A percentile compares a stretch with the other conserved stretches of the same genome.
These are phyloP conservation scores for Polia nebulosa DNA, from an alignment of 2,888 invertebrate species.

Conservation along the genomic window DNA sequence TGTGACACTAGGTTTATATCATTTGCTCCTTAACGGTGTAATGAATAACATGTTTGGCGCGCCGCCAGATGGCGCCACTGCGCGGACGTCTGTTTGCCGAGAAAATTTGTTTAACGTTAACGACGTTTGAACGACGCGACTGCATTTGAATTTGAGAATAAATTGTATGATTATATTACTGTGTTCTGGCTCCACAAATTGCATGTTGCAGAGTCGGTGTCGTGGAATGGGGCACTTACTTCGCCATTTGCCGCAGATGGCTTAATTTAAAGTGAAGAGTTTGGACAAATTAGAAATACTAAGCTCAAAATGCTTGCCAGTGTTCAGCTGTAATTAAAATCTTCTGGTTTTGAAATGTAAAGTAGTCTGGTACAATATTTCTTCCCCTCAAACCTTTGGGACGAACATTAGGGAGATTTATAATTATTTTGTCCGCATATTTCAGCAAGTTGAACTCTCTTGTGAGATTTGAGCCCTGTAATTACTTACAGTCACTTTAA, in stretches of 20 bases:
- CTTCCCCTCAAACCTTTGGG: slow-evolving; percentile 46
- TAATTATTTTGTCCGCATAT: slow-evolving; percentile 62
- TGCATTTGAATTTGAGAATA: slow-evolving; percentile 64
- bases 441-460: slow-evolving; percentile 48
- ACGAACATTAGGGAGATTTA: slow-evolving; percentile 59
- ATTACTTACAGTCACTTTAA: slow-evolving; percentile 49
- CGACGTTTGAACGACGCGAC: slow-evolving; percentile 64
- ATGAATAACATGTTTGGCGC: slow-evolving; percentile 65
- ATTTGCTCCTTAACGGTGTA: slow-evolving; percentile 58
- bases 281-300: slow-evolving; percentile 53
- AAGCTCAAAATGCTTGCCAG: slow-evolving; percentile 41
- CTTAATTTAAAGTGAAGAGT: slow-evolving; percentile 40
- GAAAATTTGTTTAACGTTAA: slow-evolving; percentile 63
- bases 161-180: slow-evolving; percentile 60
- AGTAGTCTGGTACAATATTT: slow-evolving; percentile 62
- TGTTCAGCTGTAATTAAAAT: slow-evolving; percentile 62
- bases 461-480: slow-evolving; percentile 29
- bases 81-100: slow-evolving; percentile 46
- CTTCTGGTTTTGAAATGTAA: slow-evolving; percentile 65
- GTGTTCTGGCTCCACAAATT: slow-evolving; percentile 39
- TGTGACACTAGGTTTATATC: slow-evolving; percentile 61
- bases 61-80: slow-evolving; percentile 62
- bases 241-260: slow-evolving; percentile 39
- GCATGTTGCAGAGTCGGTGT: slow-evolving; percentile 46
- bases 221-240: slow-evolving; percentile 31